Base-by-base conservation (phyloP, 2,113 vertebrate genomes). In the Rhombomys opimus region DNA sequence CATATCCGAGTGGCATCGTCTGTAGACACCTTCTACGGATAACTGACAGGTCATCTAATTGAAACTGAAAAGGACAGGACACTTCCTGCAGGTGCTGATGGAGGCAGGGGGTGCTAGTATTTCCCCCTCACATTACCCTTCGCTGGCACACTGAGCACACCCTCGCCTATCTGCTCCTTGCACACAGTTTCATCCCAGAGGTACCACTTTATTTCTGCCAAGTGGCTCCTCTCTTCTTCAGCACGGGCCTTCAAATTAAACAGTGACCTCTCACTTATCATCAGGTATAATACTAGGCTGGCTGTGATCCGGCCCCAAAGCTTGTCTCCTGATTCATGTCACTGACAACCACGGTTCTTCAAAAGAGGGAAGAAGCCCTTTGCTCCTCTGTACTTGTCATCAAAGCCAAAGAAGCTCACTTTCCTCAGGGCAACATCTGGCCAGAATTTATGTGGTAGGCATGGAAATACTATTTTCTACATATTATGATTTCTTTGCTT, bases 401-500 rank as follows among this genome's bases (percentile, higher is more conserved):
- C 84, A 96, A 97, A 96, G 96, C 78, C 89, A 91, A 94, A 96
- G 91, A 73, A 95, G 30, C 77, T 76, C 63, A 75, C 84, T 92
- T 96, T 91, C 76, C 96, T 96, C 70, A 0, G 38, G 90, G 91
- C 87, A 94, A 52, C 96, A 97, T 94, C 90, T 97, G 96, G 52
- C 89, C 95, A 86, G 96, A 95, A 96, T 97, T 97, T 93, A 77
- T 94, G 85, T 90, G 89, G 84, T 6, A 32, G 75, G 70, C 95
- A 96, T 90, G 91, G 78, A 94, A 94, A 97, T 96, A 90, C 68
- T 94, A 85, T 96, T 97, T 96, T 96, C 78, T 94, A 95, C 87
- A 86, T 94, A 77, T 89, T 96, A 82, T 91, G 93, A 94, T 96
- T 98, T 97, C 96, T 92, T 91, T 97, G 89, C 78, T 90, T 76